Conservation (phyloP, 1,140 invertebrate species). For the Geopemphigus sp. region DNA sequence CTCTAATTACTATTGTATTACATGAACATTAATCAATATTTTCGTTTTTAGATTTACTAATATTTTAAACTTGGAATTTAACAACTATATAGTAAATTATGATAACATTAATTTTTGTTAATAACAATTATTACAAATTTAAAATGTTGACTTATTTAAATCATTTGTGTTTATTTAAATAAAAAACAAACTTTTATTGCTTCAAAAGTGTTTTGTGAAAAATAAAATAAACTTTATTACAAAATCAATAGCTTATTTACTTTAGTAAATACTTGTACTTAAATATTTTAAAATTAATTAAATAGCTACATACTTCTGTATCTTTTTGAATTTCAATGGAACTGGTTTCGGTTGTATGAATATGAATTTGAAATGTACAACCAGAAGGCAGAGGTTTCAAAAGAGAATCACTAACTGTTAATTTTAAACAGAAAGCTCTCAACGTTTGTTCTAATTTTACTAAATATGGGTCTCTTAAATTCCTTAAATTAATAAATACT, state of each 20-base stretch:
- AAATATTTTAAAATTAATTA: not conserved
- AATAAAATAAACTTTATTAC: too few species aligned
- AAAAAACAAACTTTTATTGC: too few species aligned
- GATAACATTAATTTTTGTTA: not conserved
- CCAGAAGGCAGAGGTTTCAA: conserved; percentile 59
- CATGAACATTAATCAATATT: not conserved
- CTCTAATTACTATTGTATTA: too few species aligned
- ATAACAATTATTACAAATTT: not conserved
- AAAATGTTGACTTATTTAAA: too few species aligned
- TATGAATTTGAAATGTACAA: conserved; percentile 60
- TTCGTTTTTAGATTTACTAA: not conserved
- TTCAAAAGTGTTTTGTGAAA: too few species aligned
- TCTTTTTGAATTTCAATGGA: conserved; percentile 54
- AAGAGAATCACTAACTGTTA: conserved; percentile 57
- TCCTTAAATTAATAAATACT: not conserved
- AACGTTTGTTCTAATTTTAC: conserved; percentile 62
- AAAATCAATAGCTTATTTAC: not conserved
- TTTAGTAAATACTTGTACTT: too few species aligned
- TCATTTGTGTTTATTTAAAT: too few species aligned
- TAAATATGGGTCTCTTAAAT: conserved; percentile 60
- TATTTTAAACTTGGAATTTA: not conserved
- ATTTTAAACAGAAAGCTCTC: conserved; percentile 61
- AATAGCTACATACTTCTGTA: conserved; percentile 26
- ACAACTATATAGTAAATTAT: not conserved
- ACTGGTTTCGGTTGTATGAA: conserved; percentile 61